These are phyloP conservation scores for Ammospiza nelsoni DNA, from an alignment of 2,113 vertebrate species.

Conservation along the genomic window DNA sequence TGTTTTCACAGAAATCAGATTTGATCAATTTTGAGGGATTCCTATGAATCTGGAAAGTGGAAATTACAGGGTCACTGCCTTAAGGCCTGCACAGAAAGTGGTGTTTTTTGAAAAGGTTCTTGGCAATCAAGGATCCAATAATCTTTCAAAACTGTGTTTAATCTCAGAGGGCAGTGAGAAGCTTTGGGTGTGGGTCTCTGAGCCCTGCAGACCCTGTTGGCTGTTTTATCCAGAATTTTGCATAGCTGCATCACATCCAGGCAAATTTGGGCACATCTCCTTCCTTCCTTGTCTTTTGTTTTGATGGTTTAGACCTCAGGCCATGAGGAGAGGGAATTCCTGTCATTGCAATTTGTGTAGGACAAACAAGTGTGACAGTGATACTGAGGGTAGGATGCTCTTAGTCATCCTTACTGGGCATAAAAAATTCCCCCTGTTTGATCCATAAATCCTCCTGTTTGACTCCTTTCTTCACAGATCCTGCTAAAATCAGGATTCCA, in stretches of 20 bases:
- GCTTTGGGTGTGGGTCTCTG: not conserved
- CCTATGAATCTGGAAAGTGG: not conserved
- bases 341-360: not conserved
- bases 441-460: not conserved
- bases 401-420: not conserved
- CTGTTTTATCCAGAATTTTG: not conserved
- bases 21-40: not conserved
- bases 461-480: not conserved
- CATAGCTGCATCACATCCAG: not conserved
- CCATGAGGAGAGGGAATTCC: not conserved
- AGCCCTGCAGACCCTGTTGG: not conserved
- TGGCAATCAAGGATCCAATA: not conserved
- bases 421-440: not conserved
- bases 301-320: not conserved
- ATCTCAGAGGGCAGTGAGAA: not conserved
- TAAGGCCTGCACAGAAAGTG: not conserved
- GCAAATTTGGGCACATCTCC: not conserved
- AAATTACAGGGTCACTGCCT: not conserved
- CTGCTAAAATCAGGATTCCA: not conserved
- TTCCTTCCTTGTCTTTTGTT: not conserved
- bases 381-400: not conserved
- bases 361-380: not conserved
- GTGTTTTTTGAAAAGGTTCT: not conserved
- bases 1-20: not conserved
- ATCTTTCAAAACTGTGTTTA: not conserved